Base-by-base conservation (phyloP, 2,797 vertebrate genomes). In the Acrossocheilus wenchowensis region DNA sequence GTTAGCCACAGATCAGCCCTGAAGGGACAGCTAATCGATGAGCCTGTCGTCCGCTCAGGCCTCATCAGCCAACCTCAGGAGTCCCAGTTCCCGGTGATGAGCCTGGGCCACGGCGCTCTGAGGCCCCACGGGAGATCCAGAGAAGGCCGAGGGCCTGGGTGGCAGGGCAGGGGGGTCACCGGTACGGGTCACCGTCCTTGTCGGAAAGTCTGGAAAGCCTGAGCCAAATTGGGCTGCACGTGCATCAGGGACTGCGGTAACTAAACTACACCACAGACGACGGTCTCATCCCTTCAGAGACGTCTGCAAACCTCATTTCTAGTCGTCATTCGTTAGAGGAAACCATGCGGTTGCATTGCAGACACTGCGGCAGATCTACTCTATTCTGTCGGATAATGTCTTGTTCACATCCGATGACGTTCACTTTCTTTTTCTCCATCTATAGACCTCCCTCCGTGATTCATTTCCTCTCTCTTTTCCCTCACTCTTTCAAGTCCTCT, bases 11-110 rank as follows among this genome's bases (percentile, higher is more conserved):
- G 92, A 94, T 95, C 94, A 94, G 93, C 92, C 93, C 93, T 91
- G 86, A 91, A 81, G 94, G 94, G 94, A 95, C 94, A 96, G 94
- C 88, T 95, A 95, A 95, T 96, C 95, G 91, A 96, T 96, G 92
- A 89, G 85, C 90, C 93, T 94, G 94, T 94, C 92, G 92, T 94
- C 94, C 93, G 64, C 88, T 73, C 87, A 74, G 91, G 93, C 91
- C 93, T 94, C 93, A 94, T 95, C 95, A 95, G 93, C 92, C 87
- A 71, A 88, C 90, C 91, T 81, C 90, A 81, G 87, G 92, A 87
- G 92, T 90, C 93, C 93, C 92, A 92, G 87, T 94, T 93, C 92
- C 92, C 90, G 91, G 92, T 92, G 91, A 94, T 93, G 93, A 94
- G 93, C 91, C 92, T 78, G 89, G 92, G 91, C 91, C 88, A 87